These are phyloP conservation scores for Argopecten irradians DNA, from an alignment of 1,140 invertebrate genomes.

Conservation along the genomic window DNA sequence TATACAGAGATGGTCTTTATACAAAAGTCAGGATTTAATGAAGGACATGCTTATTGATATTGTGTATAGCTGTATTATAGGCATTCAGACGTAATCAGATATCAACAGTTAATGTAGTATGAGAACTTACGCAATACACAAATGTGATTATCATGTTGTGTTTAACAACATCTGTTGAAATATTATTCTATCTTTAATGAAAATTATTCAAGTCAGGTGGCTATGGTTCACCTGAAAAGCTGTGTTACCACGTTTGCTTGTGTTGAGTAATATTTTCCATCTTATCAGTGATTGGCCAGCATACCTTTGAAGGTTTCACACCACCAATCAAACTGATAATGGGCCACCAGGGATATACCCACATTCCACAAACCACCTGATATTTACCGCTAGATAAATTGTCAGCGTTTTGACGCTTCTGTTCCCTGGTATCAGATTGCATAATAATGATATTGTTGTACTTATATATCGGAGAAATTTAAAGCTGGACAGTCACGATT, in stretches of 20 bases:
- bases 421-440: not conserved
- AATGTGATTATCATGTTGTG: not conserved
- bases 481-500: not conserved
- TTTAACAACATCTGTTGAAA: not conserved
- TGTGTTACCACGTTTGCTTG: not conserved
- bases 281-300: conserved; percentile 9
- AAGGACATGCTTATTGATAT: too few relatives aligned
- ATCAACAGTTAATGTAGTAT: not conserved
- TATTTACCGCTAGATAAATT: conserved; percentile 12
- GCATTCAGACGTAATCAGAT: too few relatives aligned
- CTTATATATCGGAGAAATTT: not conserved
- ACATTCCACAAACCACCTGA: conserved; percentile 15
- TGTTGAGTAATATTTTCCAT: not conserved
- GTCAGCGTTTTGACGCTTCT: not conserved
- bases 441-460: conserved; percentile 13
- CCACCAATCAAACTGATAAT: not conserved
- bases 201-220: not conserved
- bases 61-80: too few relatives aligned
- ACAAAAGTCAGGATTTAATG: too few relatives aligned
- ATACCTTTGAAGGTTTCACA: not conserved
- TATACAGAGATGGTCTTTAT: too few relatives aligned
- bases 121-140: not conserved
- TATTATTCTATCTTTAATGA: not conserved
- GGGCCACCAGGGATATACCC: not conserved
- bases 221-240: not conserved